These are phyloP conservation scores for Callyntrura sp. DNA, from an alignment of 2,888 invertebrate genomes.

Conservation along the genomic window DNA sequence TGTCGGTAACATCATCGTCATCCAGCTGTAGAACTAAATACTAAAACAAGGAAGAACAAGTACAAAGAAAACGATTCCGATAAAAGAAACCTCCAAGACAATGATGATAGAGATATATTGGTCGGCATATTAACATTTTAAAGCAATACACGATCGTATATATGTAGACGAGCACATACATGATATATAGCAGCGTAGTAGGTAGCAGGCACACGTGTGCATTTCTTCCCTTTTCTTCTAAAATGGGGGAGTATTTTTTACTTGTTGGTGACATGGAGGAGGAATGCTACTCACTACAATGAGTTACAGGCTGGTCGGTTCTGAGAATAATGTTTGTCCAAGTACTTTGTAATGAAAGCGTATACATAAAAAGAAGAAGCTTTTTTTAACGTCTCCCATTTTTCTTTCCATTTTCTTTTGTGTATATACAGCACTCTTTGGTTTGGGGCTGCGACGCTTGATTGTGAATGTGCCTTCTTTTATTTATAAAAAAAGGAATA, in stretches of 20 bases:
- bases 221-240: slow-evolving; percentile 28
- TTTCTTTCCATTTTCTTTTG: slow-evolving; percentile 6
- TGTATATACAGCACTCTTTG: too few species aligned
- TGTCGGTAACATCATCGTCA: slow-evolving; percentile 35
- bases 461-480: not conserved
- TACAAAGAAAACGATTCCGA: not conserved
- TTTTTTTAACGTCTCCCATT: slow-evolving; percentile 4
- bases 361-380: slow-evolving; percentile 41
- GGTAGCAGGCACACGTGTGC: not conserved
- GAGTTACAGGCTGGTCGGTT: slow-evolving; percentile 55
- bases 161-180: not conserved
- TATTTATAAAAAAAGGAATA: not conserved
- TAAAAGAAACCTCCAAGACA: not conserved
- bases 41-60: not conserved
- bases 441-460: not conserved
- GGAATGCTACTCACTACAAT: slow-evolving; percentile 40
- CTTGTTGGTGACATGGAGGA: slow-evolving; percentile 64
- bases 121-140: not conserved
- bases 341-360: slow-evolving; percentile 40
- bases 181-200: too few species aligned
- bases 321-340: slow-evolving; percentile 46
- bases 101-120: not conserved
- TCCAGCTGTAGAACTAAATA: not conserved
- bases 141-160: not conserved
- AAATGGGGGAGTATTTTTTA: slow-evolving; percentile 26